A percentile compares a stretch with the other conserved stretches of the same genome.
Evolutionary conservation across 2,888 invertebrate species (phyloP).

Genomic region (Acholoe squamosa): DNA sequence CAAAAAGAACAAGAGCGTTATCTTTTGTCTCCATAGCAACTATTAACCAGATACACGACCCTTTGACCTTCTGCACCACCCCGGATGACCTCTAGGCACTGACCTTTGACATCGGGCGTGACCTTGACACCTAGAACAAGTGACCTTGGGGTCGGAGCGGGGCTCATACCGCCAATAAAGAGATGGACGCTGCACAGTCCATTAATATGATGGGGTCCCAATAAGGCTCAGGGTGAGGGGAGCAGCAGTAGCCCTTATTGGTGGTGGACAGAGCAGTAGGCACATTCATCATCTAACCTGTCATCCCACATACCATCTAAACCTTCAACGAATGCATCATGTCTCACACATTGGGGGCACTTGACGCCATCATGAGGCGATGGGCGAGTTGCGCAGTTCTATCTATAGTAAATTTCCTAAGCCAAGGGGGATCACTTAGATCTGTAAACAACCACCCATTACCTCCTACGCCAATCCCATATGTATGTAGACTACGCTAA

Average conservation of each 20-base stretch:
- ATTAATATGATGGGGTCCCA: constrained; percentile 34
- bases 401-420: no score
- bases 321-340: no score
- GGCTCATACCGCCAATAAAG: constrained; percentile 9
- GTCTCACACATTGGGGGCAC: no score
- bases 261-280: not conserved
- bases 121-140: constrained; percentile 24
- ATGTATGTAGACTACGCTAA: no score
- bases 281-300: not conserved
- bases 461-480: no score
- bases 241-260: no score
- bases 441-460: no score
- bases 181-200: constrained; percentile 13
- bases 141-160: constrained; percentile 17
- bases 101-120: constrained; percentile 15
- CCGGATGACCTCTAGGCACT: not conserved
- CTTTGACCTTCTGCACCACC: not conserved
- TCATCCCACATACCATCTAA: not conserved
- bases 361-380: no score
- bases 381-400: no score
- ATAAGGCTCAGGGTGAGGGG: no score
- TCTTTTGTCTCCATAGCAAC: constrained; percentile 42
- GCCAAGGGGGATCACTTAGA: no score
- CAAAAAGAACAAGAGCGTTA: not conserved
- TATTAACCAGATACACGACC: constrained; percentile 48